Evolutionary conservation across 1,140 invertebrate species (phyloP), one percentile per base, ranked within the genome.

Genomic region (Drosophila oshimai): DNA sequence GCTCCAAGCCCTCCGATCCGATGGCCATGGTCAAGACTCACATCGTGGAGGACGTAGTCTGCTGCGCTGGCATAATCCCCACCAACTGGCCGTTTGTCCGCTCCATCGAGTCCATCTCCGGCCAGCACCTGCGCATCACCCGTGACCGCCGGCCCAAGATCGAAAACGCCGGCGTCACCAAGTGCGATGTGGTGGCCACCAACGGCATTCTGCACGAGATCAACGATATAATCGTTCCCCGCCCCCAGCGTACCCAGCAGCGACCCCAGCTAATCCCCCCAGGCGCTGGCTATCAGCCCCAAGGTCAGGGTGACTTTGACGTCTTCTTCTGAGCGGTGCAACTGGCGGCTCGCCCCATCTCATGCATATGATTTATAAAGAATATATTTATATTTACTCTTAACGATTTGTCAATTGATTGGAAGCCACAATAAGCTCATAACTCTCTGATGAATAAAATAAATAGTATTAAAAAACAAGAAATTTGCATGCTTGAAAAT

Each of bases 201-300:
- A 94, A 94, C 84, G 94, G 94, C 34, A 92, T 94, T 26, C 74
- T 94, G 2, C 93, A 94, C 74, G 92, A 92, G 37, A 92, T 94
- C 42, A 93, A 94, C 75, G 91, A 91, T 68, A 91, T 93, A 33
- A 90, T 92, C 28, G 72, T 86, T 24, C 69, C 77, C 13, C 50
- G 68, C 2, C 72, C 67, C 12, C 68, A 67, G 6, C 90, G 81
- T n/a, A 79, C 72, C 53, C 89, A 86, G 31, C 69, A 58, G 29
- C 81, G 89, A 37, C 74, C 71, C 24, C 80, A 76, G 44, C 31
- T 75, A 37, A 33, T 75, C 20, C 28, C 72, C 0, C 83, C 37
- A 3, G 68, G 28, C 4, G 33, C 45, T 13, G 68, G 41, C 37
- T 80, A 62, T 58, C 76, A 87, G 62, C 83, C 73, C 4, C 53